Conservation (phyloP, 2,888 invertebrate genomes). For the Stenotaenia linearis region DNA sequence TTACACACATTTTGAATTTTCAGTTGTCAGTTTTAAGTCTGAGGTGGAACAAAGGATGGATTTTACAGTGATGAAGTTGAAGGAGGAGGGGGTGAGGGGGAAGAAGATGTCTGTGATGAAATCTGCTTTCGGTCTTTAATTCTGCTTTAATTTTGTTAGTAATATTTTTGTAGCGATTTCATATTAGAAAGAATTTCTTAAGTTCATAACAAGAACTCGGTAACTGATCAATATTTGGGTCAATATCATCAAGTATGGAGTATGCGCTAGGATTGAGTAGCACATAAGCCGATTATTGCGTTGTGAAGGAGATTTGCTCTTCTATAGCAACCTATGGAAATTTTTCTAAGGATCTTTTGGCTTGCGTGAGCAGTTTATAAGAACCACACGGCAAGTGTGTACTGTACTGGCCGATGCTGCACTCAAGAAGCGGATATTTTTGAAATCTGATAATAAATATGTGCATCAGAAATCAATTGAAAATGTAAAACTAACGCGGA, state of each 20-base stretch:
- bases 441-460: not conserved
- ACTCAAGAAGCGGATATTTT: not conserved
- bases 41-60: not conserved
- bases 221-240: slow-evolving; percentile 4
- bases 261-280: not conserved
- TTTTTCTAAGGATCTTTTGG: slow-evolving; percentile 7
- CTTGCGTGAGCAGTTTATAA: not conserved
- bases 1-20: not conserved
- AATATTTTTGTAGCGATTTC: not conserved
- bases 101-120: not conserved
- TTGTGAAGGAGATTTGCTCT: slow-evolving; percentile 2
- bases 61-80: not conserved
- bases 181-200: too few species aligned
- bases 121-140: not conserved
- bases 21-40: not conserved
- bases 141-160: not conserved
- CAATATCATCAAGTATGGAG: slow-evolving; percentile 21
- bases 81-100: too few species aligned
- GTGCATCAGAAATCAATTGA: not conserved
- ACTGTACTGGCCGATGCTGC: not conserved
- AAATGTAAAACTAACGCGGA: too few species aligned
- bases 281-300: not conserved
- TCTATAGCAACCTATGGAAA: slow-evolving; percentile 24
- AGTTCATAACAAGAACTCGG: not conserved
- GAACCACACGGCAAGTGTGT: not conserved